Evolutionary conservation across 1,140 invertebrate species (phyloP), one percentile per base, ranked within the genome.

Genomic region (Delia radicum): DNA sequence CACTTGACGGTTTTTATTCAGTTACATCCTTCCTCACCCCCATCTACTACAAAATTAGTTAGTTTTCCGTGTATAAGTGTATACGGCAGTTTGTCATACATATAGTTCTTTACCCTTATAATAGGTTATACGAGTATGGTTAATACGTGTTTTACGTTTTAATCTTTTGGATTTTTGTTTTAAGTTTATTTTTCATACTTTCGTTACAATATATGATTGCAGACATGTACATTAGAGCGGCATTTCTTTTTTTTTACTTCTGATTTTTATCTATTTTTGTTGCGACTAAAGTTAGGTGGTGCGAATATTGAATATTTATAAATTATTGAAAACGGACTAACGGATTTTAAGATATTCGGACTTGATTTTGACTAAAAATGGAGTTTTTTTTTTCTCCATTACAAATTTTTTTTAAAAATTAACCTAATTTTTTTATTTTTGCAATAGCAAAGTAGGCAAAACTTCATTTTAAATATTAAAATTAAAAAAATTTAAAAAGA

Each of bases 101-200:
- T 21, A 55, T 18, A 15, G 18, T 55, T 55, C 15, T 55, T 18
- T 55, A 55, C 48, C 48, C 48, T 55, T 21, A 55, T 55, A 21
- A 55, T 55, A 55, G n/a, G n/a, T 21, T 15, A 18, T 55, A 55
- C 48, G 48, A 31, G 28, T 67, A 67, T 29, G 3, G 15, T 67
- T 67, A 67, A 67, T 67, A 67, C 63, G 63, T 67, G 63, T 18
- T 67, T 67, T 29, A 67, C 63, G 26, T 67, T 15, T 29, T 31
- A 29, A 29, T 29, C 63, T 29, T 28, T 13, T 29, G 10, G 31
- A 29, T 29, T 55, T 55, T 55, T 15, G 18, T 55, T 55, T 21
- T 55, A 6, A n/a, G n/a, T 46, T 15, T 55, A 6, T 3, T 55
- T 55, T 55, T 55, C n/a, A 8, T 3, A 55, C 7, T 55, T 55